Percentiles rank a stretch among this genome's conserved stretches.
Evolutionary conservation across 53 echinoderm and acorn worm genomes (phyloP).

Genomic region (Astropecten irregularis): DNA sequence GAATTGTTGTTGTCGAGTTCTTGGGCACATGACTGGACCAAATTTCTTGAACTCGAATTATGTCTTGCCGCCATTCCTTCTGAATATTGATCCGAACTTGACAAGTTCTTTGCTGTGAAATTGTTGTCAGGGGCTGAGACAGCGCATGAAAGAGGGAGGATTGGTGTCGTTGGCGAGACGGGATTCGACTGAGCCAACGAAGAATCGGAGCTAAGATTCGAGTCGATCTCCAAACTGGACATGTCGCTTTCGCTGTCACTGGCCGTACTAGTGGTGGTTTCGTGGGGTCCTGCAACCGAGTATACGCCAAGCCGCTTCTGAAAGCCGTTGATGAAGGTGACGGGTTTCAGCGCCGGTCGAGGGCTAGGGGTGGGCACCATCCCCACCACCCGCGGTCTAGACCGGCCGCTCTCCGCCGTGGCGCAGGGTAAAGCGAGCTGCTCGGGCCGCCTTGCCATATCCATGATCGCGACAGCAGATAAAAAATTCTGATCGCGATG

Average conservation of each 20-base stretch:
- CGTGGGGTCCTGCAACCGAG: neutral
- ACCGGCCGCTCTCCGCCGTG: constrained; percentile 17
- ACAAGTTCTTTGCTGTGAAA: too few species aligned
- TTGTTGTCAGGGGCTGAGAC: too few species aligned
- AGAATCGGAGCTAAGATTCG: constrained; percentile 50
- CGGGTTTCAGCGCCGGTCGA: constrained; percentile 13
- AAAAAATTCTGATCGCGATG: too few species aligned
- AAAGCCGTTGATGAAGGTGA: constrained; percentile 50
- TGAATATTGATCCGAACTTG: too few species aligned
- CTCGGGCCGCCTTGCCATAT: constrained; percentile 27
- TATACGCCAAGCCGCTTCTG: constrained; percentile 39
- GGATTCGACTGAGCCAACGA: neutral
- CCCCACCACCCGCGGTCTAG: neutral
- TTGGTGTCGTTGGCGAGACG: neutral
- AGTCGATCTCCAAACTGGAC: constrained; percentile 72
- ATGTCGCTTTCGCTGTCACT: constrained; percentile 56
- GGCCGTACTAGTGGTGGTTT: too few species aligned
- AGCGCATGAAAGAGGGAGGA: too few species aligned
- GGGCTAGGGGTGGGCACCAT: neutral
- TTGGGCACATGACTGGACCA: too few species aligned
- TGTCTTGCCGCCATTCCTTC: too few species aligned
- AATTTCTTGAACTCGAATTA: too few species aligned
- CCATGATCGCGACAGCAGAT: neutral
- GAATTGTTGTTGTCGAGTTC: constrained; percentile 9
- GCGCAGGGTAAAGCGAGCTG: neutral